Conservation (phyloP, 2,797 vertebrate genomes). For the Gila robusta region DNA sequence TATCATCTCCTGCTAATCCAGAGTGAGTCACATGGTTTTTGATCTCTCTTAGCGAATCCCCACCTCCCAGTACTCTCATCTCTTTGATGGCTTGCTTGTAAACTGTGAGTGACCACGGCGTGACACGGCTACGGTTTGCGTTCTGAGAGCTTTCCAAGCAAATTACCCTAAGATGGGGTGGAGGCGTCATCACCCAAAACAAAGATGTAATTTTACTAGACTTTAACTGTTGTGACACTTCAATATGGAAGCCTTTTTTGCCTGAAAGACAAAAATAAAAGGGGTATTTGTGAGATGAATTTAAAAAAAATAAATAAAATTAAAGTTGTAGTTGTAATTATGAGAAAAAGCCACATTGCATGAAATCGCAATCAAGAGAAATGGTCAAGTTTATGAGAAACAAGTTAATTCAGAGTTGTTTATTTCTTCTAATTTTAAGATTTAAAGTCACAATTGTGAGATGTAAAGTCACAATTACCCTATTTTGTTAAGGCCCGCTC, state of each 20-base stretch:
- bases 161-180: not conserved
- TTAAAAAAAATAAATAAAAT: not conserved
- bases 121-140: not conserved
- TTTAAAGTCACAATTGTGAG: not conserved
- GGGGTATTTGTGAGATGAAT: not conserved
- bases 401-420: not conserved
- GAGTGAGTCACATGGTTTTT: constrained; percentile 70
- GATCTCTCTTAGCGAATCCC: constrained; percentile 59
- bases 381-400: not conserved
- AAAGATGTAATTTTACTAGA: not conserved
- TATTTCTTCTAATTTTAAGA: not conserved
- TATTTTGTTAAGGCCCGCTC: not conserved
- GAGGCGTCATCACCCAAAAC: not conserved
- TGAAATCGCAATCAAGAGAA: not conserved
- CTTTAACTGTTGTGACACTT: not conserved
- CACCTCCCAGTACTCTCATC: not conserved
- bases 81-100: constrained; percentile 6
- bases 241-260: not conserved
- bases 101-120: constrained; percentile 51
- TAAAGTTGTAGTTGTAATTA: not conserved
- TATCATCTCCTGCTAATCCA: constrained; percentile 74
- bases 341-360: not conserved
- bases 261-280: not conserved
- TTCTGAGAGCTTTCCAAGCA: not conserved
- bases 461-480: not conserved